Percentiles rank a stretch among this genome's conserved stretches.
phyloP scores from a whole-genome alignment of 2,888 invertebrate genomes.

The Operophtera brumata region DNA sequence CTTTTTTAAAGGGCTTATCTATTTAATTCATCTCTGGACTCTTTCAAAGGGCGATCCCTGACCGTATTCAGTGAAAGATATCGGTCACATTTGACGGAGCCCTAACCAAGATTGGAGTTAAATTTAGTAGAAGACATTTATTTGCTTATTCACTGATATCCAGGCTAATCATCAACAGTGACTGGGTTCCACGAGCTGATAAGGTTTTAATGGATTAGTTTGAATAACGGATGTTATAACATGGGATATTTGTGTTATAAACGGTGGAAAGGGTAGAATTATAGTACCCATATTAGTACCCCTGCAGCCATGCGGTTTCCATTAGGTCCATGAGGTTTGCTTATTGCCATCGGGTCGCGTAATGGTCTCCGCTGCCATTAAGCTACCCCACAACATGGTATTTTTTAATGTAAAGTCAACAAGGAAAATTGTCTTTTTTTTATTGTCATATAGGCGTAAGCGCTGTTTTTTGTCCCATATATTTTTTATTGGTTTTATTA shows the following conservation, averaged over 20 bases:
- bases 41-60: conserved; percentile 71
- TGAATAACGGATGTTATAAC: conserved; percentile 25
- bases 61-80: conserved; percentile 72
- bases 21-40: conserved; percentile 78
- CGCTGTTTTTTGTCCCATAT: conserved; percentile 56
- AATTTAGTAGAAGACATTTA: conserved; percentile 80
- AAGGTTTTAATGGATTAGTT: conserved; percentile 47
- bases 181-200: conserved; percentile 54
- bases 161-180: conserved; percentile 65
- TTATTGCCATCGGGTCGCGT: conserved; percentile 63
- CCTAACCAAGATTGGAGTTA: conserved; percentile 69
- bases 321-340: conserved; percentile 63
- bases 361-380: conserved; percentile 71
- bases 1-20: conserved; percentile 71
- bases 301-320: conserved; percentile 66
- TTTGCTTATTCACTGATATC: conserved; percentile 67
- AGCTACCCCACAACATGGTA: conserved; percentile 58
- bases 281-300: conserved; percentile 14
- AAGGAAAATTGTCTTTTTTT: conserved; percentile 65
- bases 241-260: conserved; percentile 16
- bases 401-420: conserved; percentile 70
- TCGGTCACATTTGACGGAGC: conserved; percentile 72
- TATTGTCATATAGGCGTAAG: conserved; percentile 63
- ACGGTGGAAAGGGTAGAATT: conserved; percentile 14
- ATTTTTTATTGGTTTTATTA: conserved; percentile 68